phyloP scores from a whole-genome alignment of 1,140 invertebrate genomes.

The Drosophila pectinifera region DNA sequence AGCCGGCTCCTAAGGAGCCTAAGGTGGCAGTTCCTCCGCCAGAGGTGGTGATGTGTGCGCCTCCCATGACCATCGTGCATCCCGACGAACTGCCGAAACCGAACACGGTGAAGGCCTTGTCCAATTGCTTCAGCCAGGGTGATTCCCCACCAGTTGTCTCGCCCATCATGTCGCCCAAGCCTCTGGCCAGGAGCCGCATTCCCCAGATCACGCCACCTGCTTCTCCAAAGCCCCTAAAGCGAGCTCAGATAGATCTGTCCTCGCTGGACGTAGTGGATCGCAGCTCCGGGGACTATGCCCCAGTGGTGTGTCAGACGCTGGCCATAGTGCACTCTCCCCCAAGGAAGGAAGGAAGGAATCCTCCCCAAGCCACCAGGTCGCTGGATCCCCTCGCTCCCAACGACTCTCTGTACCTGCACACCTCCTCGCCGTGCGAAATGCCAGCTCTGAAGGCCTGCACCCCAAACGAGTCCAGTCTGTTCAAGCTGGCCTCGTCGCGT shows the following conservation, averaged over 20 bases:
- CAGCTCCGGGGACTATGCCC: conserved; percentile 66
- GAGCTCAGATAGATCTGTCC: conserved; percentile 9
- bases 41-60: conserved; percentile 76
- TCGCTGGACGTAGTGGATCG: conserved; percentile 57
- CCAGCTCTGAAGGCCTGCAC: conserved; percentile 57
- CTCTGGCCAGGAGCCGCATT: conserved; percentile 74
- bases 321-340: conserved; percentile 72
- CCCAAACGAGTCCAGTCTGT: conserved; percentile 77
- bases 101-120: conserved; percentile 76
- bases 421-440: conserved; percentile 61
- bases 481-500: conserved; percentile 67
- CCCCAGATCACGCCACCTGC: conserved; percentile 75
- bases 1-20: conserved; percentile 7
- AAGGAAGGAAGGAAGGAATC: conserved; percentile 10
- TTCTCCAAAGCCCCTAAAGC: conserved; percentile 55
- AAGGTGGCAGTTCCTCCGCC: conserved; percentile 13
- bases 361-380: not conserved
- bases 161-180: conserved; percentile 52
- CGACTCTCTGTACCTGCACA: conserved; percentile 51
- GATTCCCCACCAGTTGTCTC: conserved; percentile 9
- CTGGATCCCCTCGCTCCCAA: conserved; percentile 65
- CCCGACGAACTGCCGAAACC: conserved; percentile 78
- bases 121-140: conserved; percentile 68
- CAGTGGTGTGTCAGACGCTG: conserved; percentile 57
- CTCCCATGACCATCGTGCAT: conserved; percentile 74